Base-by-base conservation (phyloP, 2,113 vertebrate genomes). In the Balaeniceps rex region DNA sequence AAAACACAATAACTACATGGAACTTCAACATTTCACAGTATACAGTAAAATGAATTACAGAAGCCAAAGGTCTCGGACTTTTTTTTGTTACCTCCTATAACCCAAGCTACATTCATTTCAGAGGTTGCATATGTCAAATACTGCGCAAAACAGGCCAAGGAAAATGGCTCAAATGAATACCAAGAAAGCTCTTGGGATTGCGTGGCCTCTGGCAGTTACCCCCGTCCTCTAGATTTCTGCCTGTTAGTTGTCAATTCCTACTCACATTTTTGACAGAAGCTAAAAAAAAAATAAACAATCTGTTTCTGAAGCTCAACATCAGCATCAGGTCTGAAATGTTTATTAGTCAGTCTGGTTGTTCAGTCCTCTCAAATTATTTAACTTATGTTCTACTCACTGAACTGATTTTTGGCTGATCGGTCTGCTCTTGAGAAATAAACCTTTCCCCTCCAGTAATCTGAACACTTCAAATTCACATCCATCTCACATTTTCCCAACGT, bases 391-490 rank as follows among this genome's bases (percentile, higher is more conserved):
- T 60, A 78, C 24, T 74, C 38, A 9, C 65, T 54, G 44, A 92
- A 91, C 36, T 52, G 69, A 81, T 71, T 94, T 94, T 65, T 94
- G 66, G 54, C 51, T 0, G 0, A 81, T 55, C 38, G 11, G 23
- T 58, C 70, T 66, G 46, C 70, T 96, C 74, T 89, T 83, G 77
- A 96, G 83, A 94, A 97, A 94, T 14, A 87, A 87, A 88, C 54
- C 66, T 75, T 88, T 83, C 44, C 36, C 86, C 88, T 94, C 49
- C 60, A 81, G 57, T 61, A 76, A 93, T 77, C 31, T 42, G 10
- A 94, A 78, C 22, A 31, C 70, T 94, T 79, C 57, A 74, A 76
- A 81, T 44, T 47, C 47, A 58, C 71, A 76, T 74, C 31, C 68
- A 85, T 57, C 95, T 90, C 77, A 4, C 31, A 28, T 46, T 54